Percentiles rank a stretch among this genome's conserved stretches.
phyloP scores from a whole-genome alignment of 1,140 invertebrate species.

The Drosophila miranda region DNA sequence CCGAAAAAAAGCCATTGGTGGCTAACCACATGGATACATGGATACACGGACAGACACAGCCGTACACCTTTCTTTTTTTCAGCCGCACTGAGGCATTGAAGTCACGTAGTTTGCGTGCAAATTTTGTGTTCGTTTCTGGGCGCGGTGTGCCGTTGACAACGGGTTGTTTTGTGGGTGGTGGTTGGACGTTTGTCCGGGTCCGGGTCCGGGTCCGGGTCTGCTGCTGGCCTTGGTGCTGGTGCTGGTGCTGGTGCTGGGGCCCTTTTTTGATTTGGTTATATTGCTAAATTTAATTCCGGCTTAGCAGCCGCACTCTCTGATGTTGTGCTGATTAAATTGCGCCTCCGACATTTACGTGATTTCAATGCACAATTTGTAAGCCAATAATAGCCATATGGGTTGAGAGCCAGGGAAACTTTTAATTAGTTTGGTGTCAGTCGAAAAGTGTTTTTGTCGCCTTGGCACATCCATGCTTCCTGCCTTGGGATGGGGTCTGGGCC shows the following conservation, averaged over 20 bases:
- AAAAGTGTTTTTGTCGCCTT: slow-evolving; percentile 18
- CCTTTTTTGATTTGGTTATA: slow-evolving; percentile 72
- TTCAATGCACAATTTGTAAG: slow-evolving; percentile 75
- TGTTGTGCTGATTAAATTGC: slow-evolving; percentile 71
- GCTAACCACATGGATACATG: slow-evolving; percentile 37
- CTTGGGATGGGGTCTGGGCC: not conserved
- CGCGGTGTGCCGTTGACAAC: slow-evolving; percentile 40
- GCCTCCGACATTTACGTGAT: slow-evolving; percentile 71
- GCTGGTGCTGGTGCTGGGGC: slow-evolving; percentile 3
- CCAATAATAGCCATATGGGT: slow-evolving; percentile 58
- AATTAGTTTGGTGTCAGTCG: slow-evolving; percentile 73
- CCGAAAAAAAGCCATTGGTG: slow-evolving; percentile 32
- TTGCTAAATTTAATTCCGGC: slow-evolving; percentile 77
- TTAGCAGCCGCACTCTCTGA: slow-evolving; percentile 64
- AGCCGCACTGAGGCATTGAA: slow-evolving; percentile 68
- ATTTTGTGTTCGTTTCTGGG: slow-evolving; percentile 46
- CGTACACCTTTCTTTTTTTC: slow-evolving; percentile 27
- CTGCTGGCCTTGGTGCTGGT: no score
- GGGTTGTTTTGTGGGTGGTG: slow-evolving; percentile 20
- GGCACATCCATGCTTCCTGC: no score
- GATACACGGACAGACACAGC: slow-evolving; percentile 7
- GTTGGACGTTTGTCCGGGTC: slow-evolving; percentile 7
- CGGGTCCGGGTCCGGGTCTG: slow-evolving; percentile 2
- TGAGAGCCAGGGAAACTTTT: slow-evolving; percentile 53
- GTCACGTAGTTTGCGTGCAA: slow-evolving; percentile 77